Conservation (phyloP, 2,888 invertebrate genomes). For the Chaitophorus viminalis region DNA sequence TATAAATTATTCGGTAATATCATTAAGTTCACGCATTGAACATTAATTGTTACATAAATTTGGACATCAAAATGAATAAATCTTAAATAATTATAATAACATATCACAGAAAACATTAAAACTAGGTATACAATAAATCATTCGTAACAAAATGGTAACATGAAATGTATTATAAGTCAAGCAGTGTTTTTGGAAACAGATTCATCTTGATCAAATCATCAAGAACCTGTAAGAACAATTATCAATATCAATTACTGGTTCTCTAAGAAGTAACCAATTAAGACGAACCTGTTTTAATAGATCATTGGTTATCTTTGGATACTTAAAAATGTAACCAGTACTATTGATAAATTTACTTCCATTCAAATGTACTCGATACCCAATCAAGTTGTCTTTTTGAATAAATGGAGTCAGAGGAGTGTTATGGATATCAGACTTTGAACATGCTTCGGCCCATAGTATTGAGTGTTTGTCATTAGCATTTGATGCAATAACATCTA, state of each 20-base stretch:
- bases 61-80: conserved; percentile 32
- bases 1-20: conserved; percentile 11
- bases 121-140: conserved; percentile 34
- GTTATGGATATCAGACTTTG: conserved; percentile 78
- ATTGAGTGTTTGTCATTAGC: conserved; percentile 93
- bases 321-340: conserved; percentile 70
- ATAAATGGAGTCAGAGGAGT: conserved; percentile 90
- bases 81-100: conserved; percentile 34
- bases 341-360: conserved; percentile 73
- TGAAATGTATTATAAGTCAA: conserved; percentile 24
- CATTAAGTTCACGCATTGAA: neutral
- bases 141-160: conserved; percentile 38
- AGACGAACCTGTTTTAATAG: conserved; percentile 54
- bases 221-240: conserved; percentile 72
- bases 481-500: conserved; percentile 84
- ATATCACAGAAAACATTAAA: conserved; percentile 52
- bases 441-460: conserved; percentile 91
- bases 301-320: conserved; percentile 51
- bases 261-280: neutral
- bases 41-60: conserved; percentile 2
- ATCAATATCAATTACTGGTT: neutral
- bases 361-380: conserved; percentile 82
- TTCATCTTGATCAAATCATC: conserved; percentile 84
- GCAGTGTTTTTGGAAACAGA: conserved; percentile 74
- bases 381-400: conserved; percentile 82